Evolutionary conservation across 2,888 invertebrate species (phyloP).

Genomic region (Marronus borbonicus): DNA sequence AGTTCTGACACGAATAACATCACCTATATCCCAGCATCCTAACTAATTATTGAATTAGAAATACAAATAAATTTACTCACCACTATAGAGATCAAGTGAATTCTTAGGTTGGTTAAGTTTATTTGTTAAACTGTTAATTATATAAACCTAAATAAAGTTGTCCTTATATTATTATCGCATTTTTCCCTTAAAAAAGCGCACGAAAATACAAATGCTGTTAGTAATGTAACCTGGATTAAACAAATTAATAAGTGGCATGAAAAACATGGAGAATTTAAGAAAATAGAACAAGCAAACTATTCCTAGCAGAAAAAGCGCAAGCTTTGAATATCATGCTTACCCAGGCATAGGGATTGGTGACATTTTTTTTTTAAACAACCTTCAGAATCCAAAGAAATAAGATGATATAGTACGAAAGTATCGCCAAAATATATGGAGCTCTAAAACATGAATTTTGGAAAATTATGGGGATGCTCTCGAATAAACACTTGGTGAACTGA

Average conservation of each 20-base stretch:
- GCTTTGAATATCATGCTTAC: conserved; percentile 62
- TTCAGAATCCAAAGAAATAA: conserved; percentile 56
- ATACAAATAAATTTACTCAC: too few species aligned
- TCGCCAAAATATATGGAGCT: neutral
- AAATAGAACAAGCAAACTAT: conserved; percentile 9
- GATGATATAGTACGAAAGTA: conserved; percentile 4
- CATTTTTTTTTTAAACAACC: conserved; percentile 62
- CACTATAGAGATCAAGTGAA: too few species aligned
- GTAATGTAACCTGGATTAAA: neutral
- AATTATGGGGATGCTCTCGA: neutral
- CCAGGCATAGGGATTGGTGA: conserved; percentile 70
- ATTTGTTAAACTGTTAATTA: neutral
- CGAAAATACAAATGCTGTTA: neutral
- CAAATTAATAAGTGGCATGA: too few species aligned
- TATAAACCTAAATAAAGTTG: neutral
- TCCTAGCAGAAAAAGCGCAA: conserved; percentile 27
- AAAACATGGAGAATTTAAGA: neutral
- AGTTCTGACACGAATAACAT: too few species aligned
- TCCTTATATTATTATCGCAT: neutral
- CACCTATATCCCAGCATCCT: too few species aligned
- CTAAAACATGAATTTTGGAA: conserved; percentile 5
- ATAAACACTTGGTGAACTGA: neutral
- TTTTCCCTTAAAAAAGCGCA: neutral
- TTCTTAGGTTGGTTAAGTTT: neutral
- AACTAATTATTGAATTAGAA: too few species aligned